Percentiles rank a stretch among this genome's conserved stretches.
phyloP scores from a whole-genome alignment of 2,113 vertebrate genomes.

The Pelecanus crispus region DNA sequence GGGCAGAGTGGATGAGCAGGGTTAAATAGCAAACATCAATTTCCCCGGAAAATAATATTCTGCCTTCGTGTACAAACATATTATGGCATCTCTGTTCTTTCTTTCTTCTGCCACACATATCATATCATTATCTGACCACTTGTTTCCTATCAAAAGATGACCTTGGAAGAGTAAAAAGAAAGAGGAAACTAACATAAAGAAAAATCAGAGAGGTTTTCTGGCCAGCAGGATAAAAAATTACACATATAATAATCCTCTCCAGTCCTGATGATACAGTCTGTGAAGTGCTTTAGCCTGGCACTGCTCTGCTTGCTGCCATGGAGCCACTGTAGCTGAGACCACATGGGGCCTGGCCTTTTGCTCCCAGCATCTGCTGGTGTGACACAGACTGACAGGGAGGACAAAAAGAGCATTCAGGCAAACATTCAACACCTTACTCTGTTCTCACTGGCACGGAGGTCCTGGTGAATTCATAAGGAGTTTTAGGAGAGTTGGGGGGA shows the following conservation, averaged over 20 bases:
- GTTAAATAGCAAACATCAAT: neutral
- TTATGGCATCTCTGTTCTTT: neutral
- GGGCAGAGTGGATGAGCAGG: neutral
- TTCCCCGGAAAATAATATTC: neutral
- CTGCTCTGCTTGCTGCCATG: constrained; percentile 15
- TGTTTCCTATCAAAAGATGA: neutral
- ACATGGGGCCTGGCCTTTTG: constrained; percentile 43
- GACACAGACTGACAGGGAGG: constrained; percentile 32
- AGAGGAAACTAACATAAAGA: neutral
- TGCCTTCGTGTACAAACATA: neutral
- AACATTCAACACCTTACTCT: neutral
- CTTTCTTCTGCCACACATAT: neutral
- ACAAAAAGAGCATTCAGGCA: constrained; percentile 28
- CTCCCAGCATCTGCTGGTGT: constrained; percentile 45
- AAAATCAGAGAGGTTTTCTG: neutral
- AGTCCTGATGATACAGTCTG: neutral
- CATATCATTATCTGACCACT: neutral
- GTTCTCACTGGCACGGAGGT: neutral
- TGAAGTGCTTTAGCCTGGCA: constrained; percentile 13
- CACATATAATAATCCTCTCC: neutral
- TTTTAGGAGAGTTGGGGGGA: neutral
- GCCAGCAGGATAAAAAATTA: neutral
- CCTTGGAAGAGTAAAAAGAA: neutral
- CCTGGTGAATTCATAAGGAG: neutral
- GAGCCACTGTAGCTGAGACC: neutral